A percentile compares a stretch with the other conserved stretches of the same genome.
These are phyloP conservation scores for Saturnia japonica DNA, from an alignment of 2,888 invertebrate genomes.

Conservation along the genomic window DNA sequence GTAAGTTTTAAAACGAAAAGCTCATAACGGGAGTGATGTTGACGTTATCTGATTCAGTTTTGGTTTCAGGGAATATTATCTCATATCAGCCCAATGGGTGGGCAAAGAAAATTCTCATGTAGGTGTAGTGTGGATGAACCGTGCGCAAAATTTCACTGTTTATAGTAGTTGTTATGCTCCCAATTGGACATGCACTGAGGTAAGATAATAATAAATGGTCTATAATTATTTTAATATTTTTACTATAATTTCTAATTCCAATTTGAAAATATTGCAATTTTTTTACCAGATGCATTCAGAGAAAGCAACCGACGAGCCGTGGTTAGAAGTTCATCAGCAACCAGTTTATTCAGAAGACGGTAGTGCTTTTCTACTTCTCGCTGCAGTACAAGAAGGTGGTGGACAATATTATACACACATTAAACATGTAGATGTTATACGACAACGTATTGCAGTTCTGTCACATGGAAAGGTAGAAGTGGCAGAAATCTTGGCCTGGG, in stretches of 20 bases:
- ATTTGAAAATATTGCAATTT: background rate
- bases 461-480: conserved; percentile 94
- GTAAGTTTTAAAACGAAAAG: conserved; percentile 80
- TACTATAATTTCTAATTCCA: background rate
- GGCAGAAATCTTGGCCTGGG: conserved; percentile 91
- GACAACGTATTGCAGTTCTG: conserved; percentile 91
- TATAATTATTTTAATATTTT: background rate
- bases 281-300: conserved; percentile 87
- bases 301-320: conserved; percentile 91
- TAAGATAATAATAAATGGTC: conserved; percentile 45
- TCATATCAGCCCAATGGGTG: conserved; percentile 96
- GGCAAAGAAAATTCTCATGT: conserved; percentile 89
- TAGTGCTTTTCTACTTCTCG: conserved; percentile 90
- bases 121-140: conserved; percentile 95
- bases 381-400: conserved; percentile 91
- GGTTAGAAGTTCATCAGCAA: conserved; percentile 92
- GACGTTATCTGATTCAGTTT: conserved; percentile 18
- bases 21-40: background rate
- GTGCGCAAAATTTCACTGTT: conserved; percentile 95
- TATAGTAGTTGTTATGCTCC: conserved; percentile 92
- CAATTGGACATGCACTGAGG: conserved; percentile 93
- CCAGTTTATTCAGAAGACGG: conserved; percentile 93
- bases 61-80: conserved; percentile 90
- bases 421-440: conserved; percentile 91
- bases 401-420: conserved; percentile 94